Evolutionary conservation across 2,113 vertebrate species (phyloP).

Genomic region (Otocyon megalotis): DNA sequence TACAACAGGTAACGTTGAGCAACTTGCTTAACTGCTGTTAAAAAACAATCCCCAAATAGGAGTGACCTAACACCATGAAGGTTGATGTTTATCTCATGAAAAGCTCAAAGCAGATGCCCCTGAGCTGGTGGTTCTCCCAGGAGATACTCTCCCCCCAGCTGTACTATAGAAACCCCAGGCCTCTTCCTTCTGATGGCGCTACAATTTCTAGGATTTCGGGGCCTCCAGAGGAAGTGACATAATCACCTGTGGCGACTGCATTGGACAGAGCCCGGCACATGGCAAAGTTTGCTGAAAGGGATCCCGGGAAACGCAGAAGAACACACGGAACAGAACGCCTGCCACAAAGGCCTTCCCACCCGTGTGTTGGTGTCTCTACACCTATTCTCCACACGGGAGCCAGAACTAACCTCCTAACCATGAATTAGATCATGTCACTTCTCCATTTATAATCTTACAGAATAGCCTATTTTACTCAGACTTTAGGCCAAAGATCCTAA

Average conservation of each 20-base stretch:
- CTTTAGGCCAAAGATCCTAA: background rate
- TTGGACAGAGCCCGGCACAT: background rate
- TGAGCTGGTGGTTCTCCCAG: background rate
- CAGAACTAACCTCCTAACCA: background rate
- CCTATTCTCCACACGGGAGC: background rate
- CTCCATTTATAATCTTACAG: background rate
- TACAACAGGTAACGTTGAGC: background rate
- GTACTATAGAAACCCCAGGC: background rate
- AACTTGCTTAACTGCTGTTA: background rate
- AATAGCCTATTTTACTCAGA: background rate
- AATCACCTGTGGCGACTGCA: background rate
- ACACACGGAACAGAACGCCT: background rate
- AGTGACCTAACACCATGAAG: background rate
- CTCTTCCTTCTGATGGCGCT: background rate
- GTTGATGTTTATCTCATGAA: background rate
- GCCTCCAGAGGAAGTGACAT: background rate
- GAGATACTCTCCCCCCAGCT: background rate
- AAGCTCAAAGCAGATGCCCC: background rate
- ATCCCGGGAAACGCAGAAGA: background rate
- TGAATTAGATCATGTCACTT: background rate
- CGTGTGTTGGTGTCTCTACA: background rate
- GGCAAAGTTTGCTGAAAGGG: background rate
- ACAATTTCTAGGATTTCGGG: background rate
- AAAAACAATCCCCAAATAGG: background rate
- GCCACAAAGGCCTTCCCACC: background rate